Evolutionary conservation across 1,140 invertebrate genomes (phyloP).

Genomic region (Aphelinus atriplicis): DNA sequence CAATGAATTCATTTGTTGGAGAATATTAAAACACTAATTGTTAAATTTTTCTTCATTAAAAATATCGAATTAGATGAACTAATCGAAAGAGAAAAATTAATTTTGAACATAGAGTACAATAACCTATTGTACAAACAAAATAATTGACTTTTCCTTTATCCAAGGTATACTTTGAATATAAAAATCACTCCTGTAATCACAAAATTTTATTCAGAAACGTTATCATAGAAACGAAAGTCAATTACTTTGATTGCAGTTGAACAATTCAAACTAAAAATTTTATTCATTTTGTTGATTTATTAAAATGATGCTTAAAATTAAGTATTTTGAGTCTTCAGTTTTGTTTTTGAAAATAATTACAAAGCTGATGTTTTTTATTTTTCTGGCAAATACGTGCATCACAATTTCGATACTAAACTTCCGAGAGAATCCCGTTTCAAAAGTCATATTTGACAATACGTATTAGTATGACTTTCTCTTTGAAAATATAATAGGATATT

Average conservation of each 20-base stretch:
- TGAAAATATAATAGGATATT: conserved; percentile 2
- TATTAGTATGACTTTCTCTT: neutral
- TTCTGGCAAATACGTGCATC: conserved; percentile 17
- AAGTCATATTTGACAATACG: no score
- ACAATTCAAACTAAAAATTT: conserved; percentile 1
- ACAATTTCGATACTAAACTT: neutral
- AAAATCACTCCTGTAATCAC: conserved; percentile 18
- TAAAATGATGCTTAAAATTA: conserved; percentile 18
- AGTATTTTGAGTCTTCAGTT: conserved; percentile 19
- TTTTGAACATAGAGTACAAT: conserved; percentile 20
- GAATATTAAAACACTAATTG: conserved; percentile 7
- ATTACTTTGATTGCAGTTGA: conserved; percentile 6
- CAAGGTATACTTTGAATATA: conserved; percentile 1
- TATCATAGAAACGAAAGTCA: conserved; percentile 18
- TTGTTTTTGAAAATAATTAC: conserved; percentile 3
- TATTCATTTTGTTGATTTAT: neutral
- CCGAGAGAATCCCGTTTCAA: no score
- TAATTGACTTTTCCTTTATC: neutral
- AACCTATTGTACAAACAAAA: conserved; percentile 1
- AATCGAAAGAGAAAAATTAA: conserved; percentile 5
- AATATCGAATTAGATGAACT: conserved; percentile 31
- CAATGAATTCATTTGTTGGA: conserved; percentile 25
- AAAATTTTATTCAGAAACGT: neutral
- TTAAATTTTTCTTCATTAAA: conserved; percentile 28
- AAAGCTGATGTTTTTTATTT: conserved; percentile 5